Conservation (phyloP, 2,888 invertebrate species). For the Marasmarcha lunaedactyla region DNA sequence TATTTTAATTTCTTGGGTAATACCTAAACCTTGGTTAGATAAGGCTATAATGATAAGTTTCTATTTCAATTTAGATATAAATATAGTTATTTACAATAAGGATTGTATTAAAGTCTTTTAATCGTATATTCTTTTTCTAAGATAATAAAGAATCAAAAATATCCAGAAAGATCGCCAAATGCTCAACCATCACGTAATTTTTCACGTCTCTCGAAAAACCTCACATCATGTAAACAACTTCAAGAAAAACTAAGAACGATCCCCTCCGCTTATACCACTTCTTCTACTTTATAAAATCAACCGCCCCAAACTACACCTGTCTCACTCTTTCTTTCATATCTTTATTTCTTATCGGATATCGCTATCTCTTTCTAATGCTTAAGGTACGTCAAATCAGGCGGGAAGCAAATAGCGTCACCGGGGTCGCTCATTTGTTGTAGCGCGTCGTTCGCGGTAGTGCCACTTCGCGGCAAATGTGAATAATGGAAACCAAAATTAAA, state of each 20-base stretch:
- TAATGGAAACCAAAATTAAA: constrained; percentile 58
- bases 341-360: constrained; percentile 8
- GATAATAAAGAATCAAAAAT: no score
- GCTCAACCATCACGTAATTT: no score
- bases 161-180: no score
- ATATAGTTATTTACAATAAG: no score
- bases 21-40: no score
- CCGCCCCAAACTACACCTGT: constrained; percentile 34
- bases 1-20: no score
- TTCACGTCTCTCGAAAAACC: constrained; percentile 15
- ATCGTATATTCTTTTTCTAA: no score
- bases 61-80: no score
- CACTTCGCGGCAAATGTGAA: constrained; percentile 33
- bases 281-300: constrained; percentile 58
- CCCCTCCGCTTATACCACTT: constrained; percentile 67
- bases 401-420: constrained; percentile 50
- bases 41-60: no score
- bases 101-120: no score
- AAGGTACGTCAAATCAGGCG: constrained; percentile 50
- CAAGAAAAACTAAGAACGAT: constrained; percentile 67
- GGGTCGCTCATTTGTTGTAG: constrained; percentile 67
- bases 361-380: constrained; percentile 54
- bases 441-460: constrained; percentile 33
- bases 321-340: constrained; percentile 23
- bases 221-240: constrained; percentile 68